These are phyloP conservation scores for Miopithecus talapoin DNA, from an alignment of 2,797 vertebrate genomes.

Conservation along the genomic window DNA sequence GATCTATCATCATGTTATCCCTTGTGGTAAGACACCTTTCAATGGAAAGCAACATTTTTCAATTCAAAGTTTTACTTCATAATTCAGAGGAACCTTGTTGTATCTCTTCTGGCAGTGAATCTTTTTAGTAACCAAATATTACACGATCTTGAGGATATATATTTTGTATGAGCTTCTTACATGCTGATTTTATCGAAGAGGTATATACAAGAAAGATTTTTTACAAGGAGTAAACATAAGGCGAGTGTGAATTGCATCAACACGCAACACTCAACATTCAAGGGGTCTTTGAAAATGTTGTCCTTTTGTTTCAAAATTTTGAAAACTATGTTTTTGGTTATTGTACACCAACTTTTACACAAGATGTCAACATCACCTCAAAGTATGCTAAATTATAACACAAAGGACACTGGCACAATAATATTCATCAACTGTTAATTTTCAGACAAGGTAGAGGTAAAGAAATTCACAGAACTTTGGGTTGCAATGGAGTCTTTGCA, in stretches of 20 bases:
- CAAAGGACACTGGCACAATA: neutral
- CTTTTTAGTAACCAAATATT: slow-evolving; percentile 80
- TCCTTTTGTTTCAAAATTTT: slow-evolving; percentile 57
- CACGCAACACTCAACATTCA: slow-evolving; percentile 43
- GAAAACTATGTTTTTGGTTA: slow-evolving; percentile 22
- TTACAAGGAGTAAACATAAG: slow-evolving; percentile 78
- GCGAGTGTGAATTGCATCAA: slow-evolving; percentile 74
- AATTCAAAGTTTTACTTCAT: slow-evolving; percentile 73
- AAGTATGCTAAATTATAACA: neutral
- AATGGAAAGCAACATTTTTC: slow-evolving; percentile 77
- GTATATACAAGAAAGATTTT: slow-evolving; percentile 78
- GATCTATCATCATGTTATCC: slow-evolving; percentile 60
- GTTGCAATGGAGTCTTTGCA: neutral
- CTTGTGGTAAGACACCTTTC: slow-evolving; percentile 47
- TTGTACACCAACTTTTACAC: neutral
- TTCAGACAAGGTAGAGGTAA: neutral
- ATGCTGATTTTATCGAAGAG: slow-evolving; percentile 78
- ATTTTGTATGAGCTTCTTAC: slow-evolving; percentile 59
- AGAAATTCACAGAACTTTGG: neutral
- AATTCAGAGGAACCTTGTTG: slow-evolving; percentile 79
- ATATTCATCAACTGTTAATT: neutral
- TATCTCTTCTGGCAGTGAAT: slow-evolving; percentile 79
- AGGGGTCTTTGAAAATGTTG: slow-evolving; percentile 74
- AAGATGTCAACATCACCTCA: neutral
- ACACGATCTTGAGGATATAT: slow-evolving; percentile 75